Base-by-base conservation (phyloP, 2,888 invertebrate genomes). In the Drosophila nr. perissopoda region DNA sequence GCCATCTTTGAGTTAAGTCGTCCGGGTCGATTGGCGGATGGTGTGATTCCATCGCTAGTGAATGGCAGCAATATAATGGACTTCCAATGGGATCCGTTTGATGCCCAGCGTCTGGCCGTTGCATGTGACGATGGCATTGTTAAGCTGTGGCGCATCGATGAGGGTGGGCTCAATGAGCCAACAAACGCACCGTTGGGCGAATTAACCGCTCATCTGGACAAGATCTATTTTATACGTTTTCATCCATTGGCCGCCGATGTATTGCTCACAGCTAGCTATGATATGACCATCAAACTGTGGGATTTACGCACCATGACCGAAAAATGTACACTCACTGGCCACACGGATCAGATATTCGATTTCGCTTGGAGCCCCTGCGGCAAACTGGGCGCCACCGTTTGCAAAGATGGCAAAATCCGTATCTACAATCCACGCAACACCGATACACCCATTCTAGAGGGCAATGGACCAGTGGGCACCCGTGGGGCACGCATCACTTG, bases 311-410 rank as follows among this genome's bases (percentile, higher is more conserved):
- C 95, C 33, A 94, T 95, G 76, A 94, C 94, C 57, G 95, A 95
- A 68, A 95, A 95, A 77, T 95, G 97, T 73, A 94, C 95, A 2
- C 94, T 95, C 16, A 79, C 80, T 5, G 97, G 96, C 0, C 98
- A 98, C 86, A 95, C 96, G 0, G 98, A 98, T 89, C 98, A 98
- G 94, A 97, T 99, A 91, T 98, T 98, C 85, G 96, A 97, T 68
- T 94, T 98, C 83, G 96, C 97, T 4, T 99, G 99, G 99, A 98
- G 98, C 69, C 97, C 97, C 0, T 97, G 97, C 90, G 99, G 99
- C 1, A 95, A 95, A 36, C 95, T 95, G 83, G 95, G 98, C 74
- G 97, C 98, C 16, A 98, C 97, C 0, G 96, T 98, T 0, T 97
- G 98, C 93, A 98, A 97, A 91, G 99, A 99, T 93, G 96, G 97